A percentile compares a stretch with the other conserved stretches of the same genome.
Conservation (phyloP, 2,888 invertebrate genomes). For the Dysmachus trigonus region DNA sequence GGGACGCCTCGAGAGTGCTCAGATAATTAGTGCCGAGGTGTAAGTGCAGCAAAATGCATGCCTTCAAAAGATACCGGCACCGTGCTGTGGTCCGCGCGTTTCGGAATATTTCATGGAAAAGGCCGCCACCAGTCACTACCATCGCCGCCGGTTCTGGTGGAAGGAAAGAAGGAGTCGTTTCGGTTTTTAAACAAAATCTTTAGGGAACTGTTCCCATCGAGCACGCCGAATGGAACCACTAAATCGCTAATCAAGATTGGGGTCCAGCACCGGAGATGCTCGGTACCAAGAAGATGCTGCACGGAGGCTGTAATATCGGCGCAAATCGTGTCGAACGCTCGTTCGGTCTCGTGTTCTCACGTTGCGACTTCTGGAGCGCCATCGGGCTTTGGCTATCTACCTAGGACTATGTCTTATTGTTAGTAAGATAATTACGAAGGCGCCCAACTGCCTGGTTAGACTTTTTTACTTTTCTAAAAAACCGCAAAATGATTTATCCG, state of each 20-base stretch:
- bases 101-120: not conserved
- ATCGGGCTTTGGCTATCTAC: not conserved
- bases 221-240: conserved; percentile 4
- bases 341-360: not conserved
- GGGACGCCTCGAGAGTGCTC: not conserved
- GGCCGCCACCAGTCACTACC: not conserved
- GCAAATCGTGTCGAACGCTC: conserved; percentile 3
- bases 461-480: not conserved
- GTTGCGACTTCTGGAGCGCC: not conserved
- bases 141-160: not conserved
- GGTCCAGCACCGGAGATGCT: not conserved
- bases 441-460: not conserved
- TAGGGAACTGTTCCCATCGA: not conserved
- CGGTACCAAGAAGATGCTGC: not conserved
- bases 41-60: conserved; percentile 27
- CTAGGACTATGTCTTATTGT: not conserved
- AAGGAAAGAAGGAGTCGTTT: conserved; percentile 1
- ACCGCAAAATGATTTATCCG: not conserved
- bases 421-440: not conserved
- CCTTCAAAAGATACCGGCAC: conserved; percentile 32
- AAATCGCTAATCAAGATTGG: conserved; percentile 38
- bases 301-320: not conserved
- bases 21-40: conserved; percentile 25
- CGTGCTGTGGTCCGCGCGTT: not conserved
- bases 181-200: not conserved